Conservation (phyloP, 1,140 invertebrate genomes). For the Nixonia krombeini region DNA sequence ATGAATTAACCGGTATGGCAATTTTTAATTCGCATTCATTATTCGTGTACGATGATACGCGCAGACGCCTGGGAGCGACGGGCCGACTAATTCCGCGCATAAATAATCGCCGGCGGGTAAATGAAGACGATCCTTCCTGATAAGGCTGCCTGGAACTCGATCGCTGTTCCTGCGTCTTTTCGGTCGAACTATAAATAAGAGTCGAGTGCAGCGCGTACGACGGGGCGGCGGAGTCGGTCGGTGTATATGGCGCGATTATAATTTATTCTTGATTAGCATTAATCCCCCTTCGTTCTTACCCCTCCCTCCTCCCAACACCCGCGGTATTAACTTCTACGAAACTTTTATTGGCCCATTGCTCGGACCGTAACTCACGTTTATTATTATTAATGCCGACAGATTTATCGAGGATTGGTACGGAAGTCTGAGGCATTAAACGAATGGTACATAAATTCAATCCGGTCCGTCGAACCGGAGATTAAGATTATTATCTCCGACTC, state of each 20-base stretch:
- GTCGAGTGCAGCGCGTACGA: slow-evolving; percentile 4
- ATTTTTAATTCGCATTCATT: no score
- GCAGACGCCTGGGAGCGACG: no score
- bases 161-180: slow-evolving; percentile 37
- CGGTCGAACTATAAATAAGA: slow-evolving; percentile 51
- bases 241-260: slow-evolving; percentile 44
- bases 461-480: slow-evolving; percentile 42
- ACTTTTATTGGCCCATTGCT: slow-evolving; percentile 62
- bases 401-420: slow-evolving; percentile 63
- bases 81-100: background rate
- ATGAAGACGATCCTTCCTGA: slow-evolving; percentile 4
- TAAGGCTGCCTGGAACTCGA: background rate
- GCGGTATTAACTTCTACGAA: slow-evolving; percentile 56
- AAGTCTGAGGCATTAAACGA: slow-evolving; percentile 56
- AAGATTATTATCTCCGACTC: slow-evolving; percentile 15
- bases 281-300: slow-evolving; percentile 47
- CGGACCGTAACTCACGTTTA: slow-evolving; percentile 62
- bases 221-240: background rate
- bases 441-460: slow-evolving; percentile 59
- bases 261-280: slow-evolving; percentile 69
- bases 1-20: no score
- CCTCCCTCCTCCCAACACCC: no score
- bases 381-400: slow-evolving; percentile 67
- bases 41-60: no score
- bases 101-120: background rate